These are phyloP conservation scores for Halictus quadricinctus DNA, from an alignment of 2,888 invertebrate genomes.

Conservation along the genomic window DNA sequence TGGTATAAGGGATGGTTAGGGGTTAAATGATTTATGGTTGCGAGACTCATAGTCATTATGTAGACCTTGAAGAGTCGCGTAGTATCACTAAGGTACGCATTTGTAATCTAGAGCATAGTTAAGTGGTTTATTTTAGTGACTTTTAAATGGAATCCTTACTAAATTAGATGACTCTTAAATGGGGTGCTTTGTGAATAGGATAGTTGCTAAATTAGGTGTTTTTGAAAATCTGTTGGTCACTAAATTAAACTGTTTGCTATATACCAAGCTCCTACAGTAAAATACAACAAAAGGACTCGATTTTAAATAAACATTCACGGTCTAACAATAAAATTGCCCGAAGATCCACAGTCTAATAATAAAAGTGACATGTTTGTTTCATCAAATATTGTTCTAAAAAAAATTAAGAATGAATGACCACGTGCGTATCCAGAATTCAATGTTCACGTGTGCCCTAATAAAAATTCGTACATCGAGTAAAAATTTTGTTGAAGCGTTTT, in stretches of 20 bases:
- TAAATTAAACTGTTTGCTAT: no score
- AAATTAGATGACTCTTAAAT: not conserved
- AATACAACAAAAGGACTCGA: not conserved
- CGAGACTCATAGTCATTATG: not conserved
- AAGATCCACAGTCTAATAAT: not conserved
- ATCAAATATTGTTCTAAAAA: not conserved
- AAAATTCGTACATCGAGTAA: not conserved
- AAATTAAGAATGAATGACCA: not conserved
- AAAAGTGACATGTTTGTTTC: not conserved
- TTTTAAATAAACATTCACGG: not conserved
- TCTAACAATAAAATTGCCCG: not conserved
- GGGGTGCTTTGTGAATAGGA: not conserved
- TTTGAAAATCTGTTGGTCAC: no score
- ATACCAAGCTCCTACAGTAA: not conserved
- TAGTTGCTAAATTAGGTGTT: not conserved
- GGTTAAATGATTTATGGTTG: not conserved
- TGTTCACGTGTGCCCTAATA: not conserved
- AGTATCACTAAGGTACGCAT: not conserved
- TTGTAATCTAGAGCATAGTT: not conserved
- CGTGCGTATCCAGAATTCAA: not conserved
- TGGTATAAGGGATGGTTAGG: not conserved
- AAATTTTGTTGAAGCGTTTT: not conserved
- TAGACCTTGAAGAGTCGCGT: not conserved
- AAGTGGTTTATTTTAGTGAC: not conserved
- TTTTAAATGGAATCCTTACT: not conserved